Evolutionary conservation across 2,888 invertebrate genomes (phyloP).

Genomic region (Caradrina kadenii): DNA sequence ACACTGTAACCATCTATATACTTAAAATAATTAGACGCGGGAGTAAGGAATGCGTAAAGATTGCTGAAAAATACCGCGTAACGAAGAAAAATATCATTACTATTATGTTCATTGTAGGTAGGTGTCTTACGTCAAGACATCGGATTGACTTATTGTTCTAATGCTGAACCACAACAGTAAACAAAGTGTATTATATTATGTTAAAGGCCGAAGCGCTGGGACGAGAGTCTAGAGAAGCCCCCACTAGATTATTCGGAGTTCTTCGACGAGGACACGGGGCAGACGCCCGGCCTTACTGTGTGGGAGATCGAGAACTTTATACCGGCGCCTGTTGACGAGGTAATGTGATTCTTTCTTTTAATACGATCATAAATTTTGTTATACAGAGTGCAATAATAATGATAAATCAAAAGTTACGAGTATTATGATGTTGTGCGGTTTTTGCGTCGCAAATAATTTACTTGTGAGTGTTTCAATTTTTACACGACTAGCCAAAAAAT

Average conservation of each 20-base stretch:
- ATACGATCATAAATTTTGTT: no score
- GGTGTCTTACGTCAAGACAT: conserved; percentile 8
- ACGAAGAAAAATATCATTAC: background rate
- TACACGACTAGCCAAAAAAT: no score
- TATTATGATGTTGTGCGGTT: no score
- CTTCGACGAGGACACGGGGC: conserved; percentile 98
- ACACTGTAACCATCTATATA: background rate
- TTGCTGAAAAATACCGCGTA: no score
- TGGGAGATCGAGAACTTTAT: conserved; percentile 99
- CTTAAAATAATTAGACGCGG: background rate
- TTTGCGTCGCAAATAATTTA: no score
- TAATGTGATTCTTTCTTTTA: conserved; percentile 43
- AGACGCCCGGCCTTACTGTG: conserved; percentile 96
- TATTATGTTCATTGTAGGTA: background rate
- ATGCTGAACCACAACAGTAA: conserved; percentile 32
- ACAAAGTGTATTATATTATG: conserved; percentile 14
- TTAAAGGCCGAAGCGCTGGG: conserved; percentile 97
- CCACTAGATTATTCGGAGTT: conserved; percentile 99
- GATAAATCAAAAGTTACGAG: no score
- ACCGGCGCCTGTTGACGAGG: conserved; percentile 98
- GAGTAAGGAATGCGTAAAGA: background rate
- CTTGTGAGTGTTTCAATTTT: no score
- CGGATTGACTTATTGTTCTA: conserved; percentile 26
- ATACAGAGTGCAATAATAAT: background rate
- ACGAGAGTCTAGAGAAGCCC: conserved; percentile 98